phyloP scores from a whole-genome alignment of 2,113 vertebrate genomes.

The Cyphomyrus plagiostoma region DNA sequence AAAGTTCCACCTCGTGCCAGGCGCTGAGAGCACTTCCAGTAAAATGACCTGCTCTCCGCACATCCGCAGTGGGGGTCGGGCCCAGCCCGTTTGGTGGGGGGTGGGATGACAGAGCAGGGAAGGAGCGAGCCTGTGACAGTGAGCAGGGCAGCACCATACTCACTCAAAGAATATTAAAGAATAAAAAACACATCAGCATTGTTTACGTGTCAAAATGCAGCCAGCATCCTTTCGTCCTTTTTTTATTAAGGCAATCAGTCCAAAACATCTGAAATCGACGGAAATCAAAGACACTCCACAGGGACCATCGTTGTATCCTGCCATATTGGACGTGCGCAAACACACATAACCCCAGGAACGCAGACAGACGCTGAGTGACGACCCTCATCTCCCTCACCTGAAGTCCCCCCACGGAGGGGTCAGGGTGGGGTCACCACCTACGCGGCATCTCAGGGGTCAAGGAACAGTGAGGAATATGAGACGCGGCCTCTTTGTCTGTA shows the following conservation, averaged over 20 bases:
- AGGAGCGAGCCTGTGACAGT: not conserved
- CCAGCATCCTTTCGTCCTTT: not conserved
- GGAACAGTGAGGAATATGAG: not conserved
- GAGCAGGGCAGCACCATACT: not conserved
- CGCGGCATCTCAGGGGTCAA: not conserved
- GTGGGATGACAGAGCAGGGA: not conserved
- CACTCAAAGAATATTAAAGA: not conserved
- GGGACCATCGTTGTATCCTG: not conserved
- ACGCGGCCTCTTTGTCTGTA: not conserved
- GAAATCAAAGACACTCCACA: not conserved
- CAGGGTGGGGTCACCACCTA: not conserved
- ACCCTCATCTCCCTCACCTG: not conserved
- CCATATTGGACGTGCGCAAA: not conserved
- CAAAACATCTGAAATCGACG: not conserved
- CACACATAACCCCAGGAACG: not conserved
- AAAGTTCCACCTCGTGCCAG: slow-evolving; percentile 28
- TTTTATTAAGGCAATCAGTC: not conserved
- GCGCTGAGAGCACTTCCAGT: slow-evolving; percentile 50
- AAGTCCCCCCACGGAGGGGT: not conserved
- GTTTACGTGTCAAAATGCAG: not conserved
- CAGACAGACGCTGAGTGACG: not conserved
- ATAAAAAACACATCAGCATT: not conserved
- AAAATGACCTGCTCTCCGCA: slow-evolving; percentile 25
- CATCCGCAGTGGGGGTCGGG: slow-evolving; percentile 4
- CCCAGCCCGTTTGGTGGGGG: slow-evolving; percentile 4